Conservation (phyloP, 2,113 vertebrate genomes). For the Corydoras maculifer region DNA sequence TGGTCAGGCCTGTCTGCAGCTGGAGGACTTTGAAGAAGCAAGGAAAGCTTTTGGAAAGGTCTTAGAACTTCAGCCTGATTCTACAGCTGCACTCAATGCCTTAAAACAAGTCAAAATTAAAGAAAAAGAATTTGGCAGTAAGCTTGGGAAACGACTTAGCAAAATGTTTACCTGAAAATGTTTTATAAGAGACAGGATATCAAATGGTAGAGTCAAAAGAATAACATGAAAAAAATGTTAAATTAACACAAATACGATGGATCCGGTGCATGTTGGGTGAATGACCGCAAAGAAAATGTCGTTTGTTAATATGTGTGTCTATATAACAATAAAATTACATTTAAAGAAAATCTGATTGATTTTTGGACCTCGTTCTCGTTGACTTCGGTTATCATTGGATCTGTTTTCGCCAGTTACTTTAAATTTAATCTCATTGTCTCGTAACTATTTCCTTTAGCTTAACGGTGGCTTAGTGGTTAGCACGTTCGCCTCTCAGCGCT, state of each 20-base stretch:
- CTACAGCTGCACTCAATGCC: constrained; percentile 70
- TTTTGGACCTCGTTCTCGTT: too few relatives aligned
- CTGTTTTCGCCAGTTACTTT: too few relatives aligned
- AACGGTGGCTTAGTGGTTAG: too few relatives aligned
- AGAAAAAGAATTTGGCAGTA: constrained; percentile 65
- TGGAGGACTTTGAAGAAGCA: constrained; percentile 74
- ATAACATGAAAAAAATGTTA: not conserved
- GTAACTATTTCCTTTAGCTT: too few relatives aligned
- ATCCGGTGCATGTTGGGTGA: too few relatives aligned
- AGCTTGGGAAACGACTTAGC: constrained; percentile 73
- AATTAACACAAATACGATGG: not conserved
- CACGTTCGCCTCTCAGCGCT: too few relatives aligned
- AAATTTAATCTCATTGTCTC: too few relatives aligned
- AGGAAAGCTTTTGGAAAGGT: constrained; percentile 67
- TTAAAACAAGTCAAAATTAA: constrained; percentile 64
- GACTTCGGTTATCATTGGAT: too few relatives aligned
- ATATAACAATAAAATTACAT: too few relatives aligned
- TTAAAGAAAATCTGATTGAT: too few relatives aligned
- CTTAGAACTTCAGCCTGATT: constrained; percentile 71
- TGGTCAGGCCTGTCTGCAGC: constrained; percentile 71
- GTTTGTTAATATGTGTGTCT: not conserved
- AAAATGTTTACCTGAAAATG: constrained; percentile 67
- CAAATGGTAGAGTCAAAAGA: too few relatives aligned
- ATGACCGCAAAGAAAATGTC: constrained; percentile 1
- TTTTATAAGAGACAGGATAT: too few relatives aligned